These are phyloP conservation scores for Apogon hyalosoma DNA, from an alignment of 2,797 vertebrate species.

Conservation along the genomic window DNA sequence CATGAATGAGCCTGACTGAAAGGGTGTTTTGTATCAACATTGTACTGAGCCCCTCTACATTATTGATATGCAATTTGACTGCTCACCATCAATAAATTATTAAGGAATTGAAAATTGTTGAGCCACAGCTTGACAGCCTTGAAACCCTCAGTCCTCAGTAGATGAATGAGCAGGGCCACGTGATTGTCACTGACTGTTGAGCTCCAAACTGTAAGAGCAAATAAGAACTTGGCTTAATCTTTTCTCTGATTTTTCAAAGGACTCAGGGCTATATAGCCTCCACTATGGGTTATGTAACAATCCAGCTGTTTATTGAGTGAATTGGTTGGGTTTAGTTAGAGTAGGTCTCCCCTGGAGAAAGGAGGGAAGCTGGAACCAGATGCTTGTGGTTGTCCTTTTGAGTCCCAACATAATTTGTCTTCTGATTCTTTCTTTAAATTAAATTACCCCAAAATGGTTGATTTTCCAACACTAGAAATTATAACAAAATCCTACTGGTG, in stretches of 20 bases:
- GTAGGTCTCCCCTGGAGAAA: slow-evolving; percentile 44
- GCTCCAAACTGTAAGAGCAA: slow-evolving; percentile 38
- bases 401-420: slow-evolving; percentile 1
- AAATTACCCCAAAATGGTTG: neutral
- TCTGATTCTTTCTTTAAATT: neutral
- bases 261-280: slow-evolving; percentile 42
- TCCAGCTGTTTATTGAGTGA: slow-evolving; percentile 65
- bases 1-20: slow-evolving; percentile 69
- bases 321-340: slow-evolving; percentile 40
- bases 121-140: slow-evolving; percentile 63
- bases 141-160: slow-evolving; percentile 55
- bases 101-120: slow-evolving; percentile 80
- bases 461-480: neutral
- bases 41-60: slow-evolving; percentile 81
- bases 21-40: slow-evolving; percentile 81
- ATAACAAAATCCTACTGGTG: neutral
- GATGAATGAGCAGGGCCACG: slow-evolving; percentile 49
- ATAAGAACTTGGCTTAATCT: slow-evolving; percentile 36
- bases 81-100: slow-evolving; percentile 81
- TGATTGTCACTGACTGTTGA: slow-evolving; percentile 56
- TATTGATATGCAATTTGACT: slow-evolving; percentile 84
- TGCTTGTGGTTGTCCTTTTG: slow-evolving; percentile 36
- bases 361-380: slow-evolving; percentile 52
- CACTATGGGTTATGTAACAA: slow-evolving; percentile 52
- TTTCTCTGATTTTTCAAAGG: slow-evolving; percentile 43